phyloP scores from a whole-genome alignment of 1,140 invertebrate species.

The Schlechtendalia chinensis region DNA sequence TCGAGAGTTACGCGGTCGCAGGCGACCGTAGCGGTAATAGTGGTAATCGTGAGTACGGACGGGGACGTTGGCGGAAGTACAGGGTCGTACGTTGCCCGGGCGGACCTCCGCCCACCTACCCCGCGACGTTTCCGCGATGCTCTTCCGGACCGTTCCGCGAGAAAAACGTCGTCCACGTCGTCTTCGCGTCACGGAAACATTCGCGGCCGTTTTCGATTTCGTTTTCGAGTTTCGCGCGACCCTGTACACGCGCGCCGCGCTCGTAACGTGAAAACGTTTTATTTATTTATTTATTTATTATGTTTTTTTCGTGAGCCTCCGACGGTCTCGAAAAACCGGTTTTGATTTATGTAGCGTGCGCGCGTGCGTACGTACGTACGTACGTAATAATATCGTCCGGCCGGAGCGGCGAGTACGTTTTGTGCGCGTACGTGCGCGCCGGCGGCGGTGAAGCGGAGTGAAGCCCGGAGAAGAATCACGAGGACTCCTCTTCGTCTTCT shows the following conservation, averaged over 20 bases:
- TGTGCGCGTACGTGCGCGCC: not conserved
- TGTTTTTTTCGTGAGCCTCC: too few species aligned
- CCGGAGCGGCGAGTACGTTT: not conserved
- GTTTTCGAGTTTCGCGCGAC: conserved; percentile 1
- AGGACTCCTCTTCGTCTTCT: not conserved
- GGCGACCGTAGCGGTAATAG: too few species aligned
- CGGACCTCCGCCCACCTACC: too few species aligned
- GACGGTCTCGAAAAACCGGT: conserved; percentile 39
- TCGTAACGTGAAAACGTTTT: too few species aligned
- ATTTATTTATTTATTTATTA: too few species aligned
- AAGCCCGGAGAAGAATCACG: not conserved
- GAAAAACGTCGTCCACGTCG: not conserved
- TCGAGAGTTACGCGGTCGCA: too few species aligned
- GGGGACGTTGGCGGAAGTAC: not conserved
- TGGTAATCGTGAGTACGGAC: too few species aligned
- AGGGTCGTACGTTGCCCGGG: too few species aligned
- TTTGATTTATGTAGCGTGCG: not conserved
- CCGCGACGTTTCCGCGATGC: too few species aligned
- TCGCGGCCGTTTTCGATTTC: not conserved
- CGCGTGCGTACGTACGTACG: too few species aligned
- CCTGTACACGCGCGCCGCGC: not conserved
- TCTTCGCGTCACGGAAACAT: not conserved
- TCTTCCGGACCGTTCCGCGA: too few species aligned
- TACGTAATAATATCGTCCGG: conserved; percentile 17
- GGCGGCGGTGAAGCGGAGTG: not conserved